Evolutionary conservation across 2,113 vertebrate genomes (phyloP), one percentile per base, ranked within the genome.

Genomic region (Petrocephalus zakoni): DNA sequence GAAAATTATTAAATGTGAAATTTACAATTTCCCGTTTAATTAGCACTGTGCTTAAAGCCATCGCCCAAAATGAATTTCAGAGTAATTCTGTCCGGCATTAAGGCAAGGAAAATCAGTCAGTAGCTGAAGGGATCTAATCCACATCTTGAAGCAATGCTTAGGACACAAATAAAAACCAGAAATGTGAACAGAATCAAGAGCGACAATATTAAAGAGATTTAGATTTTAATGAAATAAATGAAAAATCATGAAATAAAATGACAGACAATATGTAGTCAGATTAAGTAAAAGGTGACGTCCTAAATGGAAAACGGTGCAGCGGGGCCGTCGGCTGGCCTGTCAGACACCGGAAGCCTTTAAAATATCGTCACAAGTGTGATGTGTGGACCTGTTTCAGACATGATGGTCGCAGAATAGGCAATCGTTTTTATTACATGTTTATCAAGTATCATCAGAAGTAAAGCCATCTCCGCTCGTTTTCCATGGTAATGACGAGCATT

Each of bases 401-500:
- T 51, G 47, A 61, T 52, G 46, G 37, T 53, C 55, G 49, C 17
- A n/a, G 37, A 84, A 83, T 93, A 90, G 93, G 91, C 91, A 91
- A 93, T 78, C 0, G 1, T 93, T 93, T 95, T 96, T 94, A 95
- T 94, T 92, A 94, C 93, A 93, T 93, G 91, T 94, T 94, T 92
- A 91, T 92, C 92, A 83, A 93, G 90, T 92, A 92, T 93, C 90
- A 91, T 92, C 88, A 89, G 90, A 90, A 90, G 91, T 91, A 93
- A 93, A 93, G 93, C 92, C 29, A 47, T 58, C 37, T 29, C 78
- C 46, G 78, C 42, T 82, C 51, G 47, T 85, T 88, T 90, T 72
- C 90, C 88, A 87, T 91, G 88, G 86, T 91, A 88, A 92, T 89
- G 93, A 92, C 92, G 92, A 94, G 92, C 91, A 90, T 90, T 92